phyloP scores from a whole-genome alignment of 1,140 invertebrate genomes.

The Galendromus occidentalis region DNA sequence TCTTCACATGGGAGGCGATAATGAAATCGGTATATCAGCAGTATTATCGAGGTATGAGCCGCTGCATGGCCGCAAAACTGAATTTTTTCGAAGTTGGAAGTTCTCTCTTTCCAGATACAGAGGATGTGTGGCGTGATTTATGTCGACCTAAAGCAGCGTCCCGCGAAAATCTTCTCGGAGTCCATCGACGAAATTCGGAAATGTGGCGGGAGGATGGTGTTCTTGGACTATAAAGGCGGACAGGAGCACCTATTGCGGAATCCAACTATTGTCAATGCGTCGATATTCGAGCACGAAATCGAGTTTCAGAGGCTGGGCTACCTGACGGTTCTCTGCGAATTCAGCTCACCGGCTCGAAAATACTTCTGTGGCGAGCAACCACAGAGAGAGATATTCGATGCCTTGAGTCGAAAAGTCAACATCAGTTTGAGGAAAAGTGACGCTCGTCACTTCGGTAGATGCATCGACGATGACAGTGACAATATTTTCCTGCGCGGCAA shows the following conservation, averaged over 20 bases:
- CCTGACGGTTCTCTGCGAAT: not conserved
- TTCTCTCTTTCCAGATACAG: not conserved
- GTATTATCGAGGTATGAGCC: not conserved
- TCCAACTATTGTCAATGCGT: not conserved
- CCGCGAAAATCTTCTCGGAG: not conserved
- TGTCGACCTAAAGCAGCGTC: not conserved
- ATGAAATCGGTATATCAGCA: not conserved
- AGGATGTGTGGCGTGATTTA: not conserved
- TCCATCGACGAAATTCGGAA: not conserved
- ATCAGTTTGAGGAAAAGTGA: not conserved
- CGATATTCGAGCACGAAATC: conserved; percentile 4
- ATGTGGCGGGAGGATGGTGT: not conserved
- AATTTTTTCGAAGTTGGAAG: too few relatives aligned
- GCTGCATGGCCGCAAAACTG: too few relatives aligned
- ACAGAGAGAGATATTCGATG: not conserved
- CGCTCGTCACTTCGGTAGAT: not conserved
- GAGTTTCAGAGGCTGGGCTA: not conserved
- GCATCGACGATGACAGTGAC: not conserved
- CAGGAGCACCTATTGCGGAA: not conserved
- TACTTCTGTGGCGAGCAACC: not conserved
- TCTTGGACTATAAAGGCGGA: not conserved
- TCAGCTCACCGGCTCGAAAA: not conserved
- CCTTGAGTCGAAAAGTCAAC: not conserved
- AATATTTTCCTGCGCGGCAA: too few relatives aligned
- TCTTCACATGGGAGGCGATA: not conserved